A percentile compares a stretch with the other conserved stretches of the same genome.
Evolutionary conservation across 2,113 vertebrate genomes (phyloP).

Genomic region (Sinocyclocheilus anophthalmus): DNA sequence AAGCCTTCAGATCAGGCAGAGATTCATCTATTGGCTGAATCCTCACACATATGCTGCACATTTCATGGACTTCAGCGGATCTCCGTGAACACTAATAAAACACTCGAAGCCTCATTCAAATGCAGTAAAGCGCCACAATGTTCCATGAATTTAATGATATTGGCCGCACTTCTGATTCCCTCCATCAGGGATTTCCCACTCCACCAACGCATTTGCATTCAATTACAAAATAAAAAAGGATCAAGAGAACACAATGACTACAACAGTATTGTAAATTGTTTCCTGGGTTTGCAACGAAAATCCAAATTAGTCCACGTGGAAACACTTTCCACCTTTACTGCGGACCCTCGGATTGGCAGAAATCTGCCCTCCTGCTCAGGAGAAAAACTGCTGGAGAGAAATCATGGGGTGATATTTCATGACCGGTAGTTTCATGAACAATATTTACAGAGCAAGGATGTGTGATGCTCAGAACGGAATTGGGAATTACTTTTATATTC

Average conservation of each 20-base stretch:
- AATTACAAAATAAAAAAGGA: conserved; percentile 12
- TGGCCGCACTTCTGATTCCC: conserved; percentile 14
- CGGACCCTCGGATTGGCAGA: neutral
- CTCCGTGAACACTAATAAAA: conserved; percentile 10
- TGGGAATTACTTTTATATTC: neutral
- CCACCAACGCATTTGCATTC: conserved; percentile 3
- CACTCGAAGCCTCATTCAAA: neutral
- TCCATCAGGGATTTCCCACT: neutral
- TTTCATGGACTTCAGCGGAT: neutral
- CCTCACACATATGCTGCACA: neutral
- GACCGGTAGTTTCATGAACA: neutral
- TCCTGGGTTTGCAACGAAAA: conserved; percentile 1
- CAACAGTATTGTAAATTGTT: neutral
- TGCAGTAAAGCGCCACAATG: neutral
- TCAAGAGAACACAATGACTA: neutral
- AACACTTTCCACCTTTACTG: conserved; percentile 7
- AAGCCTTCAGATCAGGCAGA: neutral
- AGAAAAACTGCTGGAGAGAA: neutral
- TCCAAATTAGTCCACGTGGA: neutral
- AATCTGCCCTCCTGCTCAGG: neutral
- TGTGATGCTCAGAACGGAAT: neutral
- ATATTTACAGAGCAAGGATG: neutral
- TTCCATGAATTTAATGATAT: neutral
- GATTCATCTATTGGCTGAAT: neutral
- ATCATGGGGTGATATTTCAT: neutral